These are phyloP conservation scores for Epinotia bilunana DNA, from an alignment of 2,888 invertebrate species.

Conservation along the genomic window DNA sequence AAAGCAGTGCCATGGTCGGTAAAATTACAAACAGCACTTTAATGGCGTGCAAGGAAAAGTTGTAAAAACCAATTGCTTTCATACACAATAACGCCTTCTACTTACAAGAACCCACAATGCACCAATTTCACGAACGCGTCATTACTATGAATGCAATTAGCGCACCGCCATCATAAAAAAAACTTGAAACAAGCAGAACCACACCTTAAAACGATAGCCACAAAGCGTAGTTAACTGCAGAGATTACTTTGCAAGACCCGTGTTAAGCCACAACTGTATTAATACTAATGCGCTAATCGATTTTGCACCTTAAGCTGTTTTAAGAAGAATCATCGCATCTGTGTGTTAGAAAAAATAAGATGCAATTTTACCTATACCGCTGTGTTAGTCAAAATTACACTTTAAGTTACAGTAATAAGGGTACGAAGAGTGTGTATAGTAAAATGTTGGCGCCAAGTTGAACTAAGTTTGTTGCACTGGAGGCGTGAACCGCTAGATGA, in stretches of 20 bases:
- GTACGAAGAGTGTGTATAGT: background rate
- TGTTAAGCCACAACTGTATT: slow-evolving; percentile 44
- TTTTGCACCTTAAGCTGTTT: background rate
- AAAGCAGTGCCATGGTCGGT: slow-evolving; percentile 13
- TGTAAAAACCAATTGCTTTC: background rate
- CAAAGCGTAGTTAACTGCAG: slow-evolving; percentile 41
- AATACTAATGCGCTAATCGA: background rate
- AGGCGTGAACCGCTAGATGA: slow-evolving; percentile 42
- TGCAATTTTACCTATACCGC: background rate
- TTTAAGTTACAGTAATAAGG: slow-evolving; percentile 16
- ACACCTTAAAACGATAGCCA: slow-evolving; percentile 31
- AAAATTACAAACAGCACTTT: background rate
- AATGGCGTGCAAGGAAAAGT: background rate
- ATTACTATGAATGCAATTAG: slow-evolving; percentile 64
- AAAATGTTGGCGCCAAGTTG: slow-evolving; percentile 21
- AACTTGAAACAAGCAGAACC: slow-evolving; percentile 36
- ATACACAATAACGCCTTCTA: slow-evolving; percentile 14
- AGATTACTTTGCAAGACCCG: slow-evolving; percentile 46
- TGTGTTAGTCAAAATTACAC: background rate
- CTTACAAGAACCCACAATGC: slow-evolving; percentile 59
- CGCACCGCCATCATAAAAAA: slow-evolving; percentile 39
- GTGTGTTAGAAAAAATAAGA: background rate
- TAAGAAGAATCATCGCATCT: background rate
- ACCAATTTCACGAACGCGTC: slow-evolving; percentile 60
- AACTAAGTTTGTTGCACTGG: slow-evolving; percentile 45